phyloP scores from a whole-genome alignment of 2,113 vertebrate species.

The Leucoraja erinaceus region DNA sequence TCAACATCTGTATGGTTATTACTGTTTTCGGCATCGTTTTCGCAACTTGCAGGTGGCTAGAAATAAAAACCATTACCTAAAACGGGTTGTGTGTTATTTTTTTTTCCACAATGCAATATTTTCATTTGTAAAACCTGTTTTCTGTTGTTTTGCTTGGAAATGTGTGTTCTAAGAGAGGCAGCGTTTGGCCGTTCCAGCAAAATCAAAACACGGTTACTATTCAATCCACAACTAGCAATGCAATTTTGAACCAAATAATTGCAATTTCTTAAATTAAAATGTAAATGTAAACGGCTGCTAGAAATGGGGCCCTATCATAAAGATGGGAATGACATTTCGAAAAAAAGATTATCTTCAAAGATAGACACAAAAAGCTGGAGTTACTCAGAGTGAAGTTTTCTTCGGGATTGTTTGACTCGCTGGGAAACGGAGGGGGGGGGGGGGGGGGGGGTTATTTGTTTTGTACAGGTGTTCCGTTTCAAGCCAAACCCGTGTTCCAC shows the following conservation, averaged over 20 bases:
- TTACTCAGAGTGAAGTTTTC: not conserved
- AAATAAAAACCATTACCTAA: not conserved
- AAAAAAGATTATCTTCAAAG: not conserved
- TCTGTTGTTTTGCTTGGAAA: not conserved
- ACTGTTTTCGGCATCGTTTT: not conserved
- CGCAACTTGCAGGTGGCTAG: not conserved
- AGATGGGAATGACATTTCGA: not conserved
- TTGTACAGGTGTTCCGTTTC: constrained; percentile 53
- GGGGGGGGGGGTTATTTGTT: constrained; percentile 36
- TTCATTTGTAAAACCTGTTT: not conserved
- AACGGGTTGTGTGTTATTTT: too few relatives aligned
- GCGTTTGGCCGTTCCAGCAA: not conserved
- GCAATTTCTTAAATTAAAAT: not conserved
- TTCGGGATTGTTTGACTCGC: not conserved
- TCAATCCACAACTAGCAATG: not conserved
- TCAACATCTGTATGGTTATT: not conserved
- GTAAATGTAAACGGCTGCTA: not conserved
- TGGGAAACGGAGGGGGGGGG: constrained; percentile 45
- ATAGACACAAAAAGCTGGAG: too few relatives aligned
- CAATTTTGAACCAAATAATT: not conserved
- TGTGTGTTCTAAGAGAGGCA: not conserved
- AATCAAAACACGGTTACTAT: not conserved
- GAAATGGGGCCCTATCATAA: not conserved
- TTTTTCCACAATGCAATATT: not conserved
- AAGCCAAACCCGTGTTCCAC: constrained; percentile 47